A percentile compares a stretch with the other conserved stretches of the same genome.
These are phyloP conservation scores for Sebastes paucispinis DNA, from an alignment of 2,797 vertebrate species.

Conservation along the genomic window DNA sequence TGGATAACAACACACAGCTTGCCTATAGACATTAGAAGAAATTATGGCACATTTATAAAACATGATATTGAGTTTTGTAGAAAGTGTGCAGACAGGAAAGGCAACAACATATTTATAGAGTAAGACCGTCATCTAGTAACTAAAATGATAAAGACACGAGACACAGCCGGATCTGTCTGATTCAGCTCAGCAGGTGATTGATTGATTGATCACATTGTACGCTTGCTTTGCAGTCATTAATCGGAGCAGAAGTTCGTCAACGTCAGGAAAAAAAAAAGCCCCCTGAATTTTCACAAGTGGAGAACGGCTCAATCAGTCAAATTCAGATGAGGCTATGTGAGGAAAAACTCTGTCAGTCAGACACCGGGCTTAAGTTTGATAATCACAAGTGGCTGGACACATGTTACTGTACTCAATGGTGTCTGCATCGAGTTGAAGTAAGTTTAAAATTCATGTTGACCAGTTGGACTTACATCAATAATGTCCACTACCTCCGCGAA, in stretches of 20 bases:
- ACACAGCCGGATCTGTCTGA: background rate
- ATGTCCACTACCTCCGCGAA: background rate
- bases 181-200: background rate
- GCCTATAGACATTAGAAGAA: background rate
- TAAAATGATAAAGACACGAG: background rate
- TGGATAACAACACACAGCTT: background rate
- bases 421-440: background rate
- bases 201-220: background rate
- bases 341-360: background rate
- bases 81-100: background rate
- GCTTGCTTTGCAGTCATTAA: background rate
- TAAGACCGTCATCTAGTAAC: background rate
- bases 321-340: background rate
- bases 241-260: background rate
- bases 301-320: background rate
- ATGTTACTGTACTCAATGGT: background rate
- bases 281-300: background rate
- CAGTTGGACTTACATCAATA: background rate
- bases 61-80: background rate
- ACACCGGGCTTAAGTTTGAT: background rate
- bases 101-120: background rate
- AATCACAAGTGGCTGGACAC: background rate
- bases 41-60: background rate
- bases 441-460: background rate
- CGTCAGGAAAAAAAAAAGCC: background rate